Evolutionary conservation across 2,113 vertebrate species (phyloP), one percentile per base, ranked within the genome.

Genomic region (Dolichotis patagonum): DNA sequence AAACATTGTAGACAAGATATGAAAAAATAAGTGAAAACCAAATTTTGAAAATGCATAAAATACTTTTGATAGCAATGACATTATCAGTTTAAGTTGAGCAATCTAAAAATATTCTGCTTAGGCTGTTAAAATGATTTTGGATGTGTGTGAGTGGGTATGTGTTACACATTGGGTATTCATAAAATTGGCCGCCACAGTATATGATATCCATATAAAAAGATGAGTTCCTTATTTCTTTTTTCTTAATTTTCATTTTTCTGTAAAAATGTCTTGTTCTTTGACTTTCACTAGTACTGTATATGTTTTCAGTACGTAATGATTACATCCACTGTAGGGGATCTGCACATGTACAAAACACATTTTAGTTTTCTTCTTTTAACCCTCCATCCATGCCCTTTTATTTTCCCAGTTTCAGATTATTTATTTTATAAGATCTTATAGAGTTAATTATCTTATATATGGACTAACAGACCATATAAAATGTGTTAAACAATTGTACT

Each of bases 21-120:
- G 26, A 30, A 56, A 32, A 46, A n/a, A 35, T 16, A 56, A 75
- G 30, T 16, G 63, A 82, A 75, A 95, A 54, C 10, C 7, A 77
- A 96, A 95, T 78, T 49, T 65, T 78, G 90, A 83, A 60, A n/a
- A 56, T 80, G 28, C 24, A 89, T 41, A 65, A 85, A 54, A 80
- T 60, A 3, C 9, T 94, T 85, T 71, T 58, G 63, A 56, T 38
- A 85, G 91, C 30, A 91, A 91, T 30, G 35, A 60, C 60, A 43
- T 63, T 22, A 91, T 63, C 46, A 88, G 30, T 65, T 93, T 75
- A 96, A 85, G 28, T 1, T 85, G 5, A 96, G 24, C 49, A 83
- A 78, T 92, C 49, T 88, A 65, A 73, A 88, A 82, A 30, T 75
- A 86, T 46, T 90, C 32, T 83, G 20, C 14, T n/a, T 71, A 86